Evolutionary conservation across 2,113 vertebrate genomes (phyloP), one percentile per base, ranked within the genome.

Genomic region (Promerops cafer): DNA sequence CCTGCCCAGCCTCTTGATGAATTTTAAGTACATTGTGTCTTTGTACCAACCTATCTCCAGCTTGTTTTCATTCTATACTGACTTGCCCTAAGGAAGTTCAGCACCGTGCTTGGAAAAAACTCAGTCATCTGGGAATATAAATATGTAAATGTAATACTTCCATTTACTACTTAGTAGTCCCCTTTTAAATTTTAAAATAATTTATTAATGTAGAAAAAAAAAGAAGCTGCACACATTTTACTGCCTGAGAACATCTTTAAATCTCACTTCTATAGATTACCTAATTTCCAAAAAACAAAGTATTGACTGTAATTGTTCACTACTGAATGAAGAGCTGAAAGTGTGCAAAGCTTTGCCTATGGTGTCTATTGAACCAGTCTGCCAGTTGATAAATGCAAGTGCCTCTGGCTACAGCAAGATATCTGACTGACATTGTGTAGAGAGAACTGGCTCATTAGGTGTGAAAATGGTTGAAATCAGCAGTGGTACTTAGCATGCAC

Each of bases 81-180:
- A 21, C 30, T 77, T 22, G 7, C 6, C 23, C 17, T 23, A 16
- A 22, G 28, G 57, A 71, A 11, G 4, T 40, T 49, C 21, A 54
- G 9, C 31, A 16, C 5, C 27, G 10, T 35, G 28, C 11, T 47
- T 81, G 28, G 33, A 68, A 72, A 13, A 71, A 81, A 27, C 10
- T 8, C 1, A 0, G 0, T 39, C 3, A 8, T 19, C 8, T 26
- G 11, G 10, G 11, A 76, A 57, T 47, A 24, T 26, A 61, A 47
- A 31, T 47, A 54, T 26, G 20, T 50, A 54, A 66, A 84, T 27
- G 9, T 37, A 91, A 81, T 44, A 15, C 4, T 71, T 76, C 20
- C 5, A 35, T 77, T 83, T 60, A 10, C 8, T 65, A 21, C 16
- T 50, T 86, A 39, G 49, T 18, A 35, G n/a, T 28, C 6, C 3